A percentile compares a stretch with the other conserved stretches of the same genome.
Conservation (phyloP, 2,888 invertebrate genomes). For the Diarsia brunnea region DNA sequence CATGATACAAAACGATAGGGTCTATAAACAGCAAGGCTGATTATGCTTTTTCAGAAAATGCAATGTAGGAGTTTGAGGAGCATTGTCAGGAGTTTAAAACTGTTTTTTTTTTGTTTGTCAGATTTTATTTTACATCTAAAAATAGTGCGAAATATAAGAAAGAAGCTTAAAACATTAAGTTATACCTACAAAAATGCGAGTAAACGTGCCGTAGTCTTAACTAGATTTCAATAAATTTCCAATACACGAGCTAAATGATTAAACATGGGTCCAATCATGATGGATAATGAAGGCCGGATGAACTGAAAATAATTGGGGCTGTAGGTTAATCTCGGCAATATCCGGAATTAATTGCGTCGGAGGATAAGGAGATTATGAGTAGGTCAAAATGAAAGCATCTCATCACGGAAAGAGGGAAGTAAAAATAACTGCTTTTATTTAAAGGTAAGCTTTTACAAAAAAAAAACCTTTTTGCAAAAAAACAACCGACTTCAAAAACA, state of each 20-base stretch:
- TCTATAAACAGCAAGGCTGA: too few relatives aligned
- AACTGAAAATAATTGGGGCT: conserved; percentile 48
- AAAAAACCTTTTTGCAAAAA: background rate
- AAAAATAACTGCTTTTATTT: background rate
- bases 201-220: background rate
- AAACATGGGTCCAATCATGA: conserved; percentile 45
- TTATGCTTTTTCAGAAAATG: too few relatives aligned
- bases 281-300: conserved; percentile 47
- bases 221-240: conserved; percentile 36
- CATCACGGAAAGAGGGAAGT: background rate
- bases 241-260: conserved; percentile 42
- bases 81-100: too few relatives aligned
- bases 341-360: conserved; percentile 54
- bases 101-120: too few relatives aligned
- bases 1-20: background rate
- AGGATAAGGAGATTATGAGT: conserved; percentile 38
- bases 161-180: background rate
- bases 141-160: too few relatives aligned
- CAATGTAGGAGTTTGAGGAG: too few relatives aligned
- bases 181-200: background rate
- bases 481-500: background rate
- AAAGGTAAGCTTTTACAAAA: background rate
- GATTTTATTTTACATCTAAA: too few relatives aligned
- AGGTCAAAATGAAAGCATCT: conserved; percentile 22
- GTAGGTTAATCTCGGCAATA: conserved; percentile 42